Evolutionary conservation across 2,888 invertebrate species (phyloP).

Genomic region (Tryphoninae sp.): DNA sequence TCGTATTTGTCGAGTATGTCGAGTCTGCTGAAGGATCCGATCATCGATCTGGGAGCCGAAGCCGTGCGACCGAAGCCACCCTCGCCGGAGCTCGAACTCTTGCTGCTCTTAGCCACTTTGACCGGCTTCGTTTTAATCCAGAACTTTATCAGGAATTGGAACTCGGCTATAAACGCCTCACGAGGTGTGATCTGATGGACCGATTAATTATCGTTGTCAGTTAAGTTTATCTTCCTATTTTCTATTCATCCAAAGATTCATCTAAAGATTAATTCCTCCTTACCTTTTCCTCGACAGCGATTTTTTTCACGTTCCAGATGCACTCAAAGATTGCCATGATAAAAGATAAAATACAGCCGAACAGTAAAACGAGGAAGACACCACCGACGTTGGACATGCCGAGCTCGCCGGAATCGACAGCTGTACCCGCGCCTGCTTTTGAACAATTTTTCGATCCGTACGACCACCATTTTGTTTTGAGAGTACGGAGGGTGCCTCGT

Average conservation of each 20-base stretch:
- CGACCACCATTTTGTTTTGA: slow-evolving; percentile 97
- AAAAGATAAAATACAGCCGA: slow-evolving; percentile 88
- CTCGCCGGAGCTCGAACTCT: slow-evolving; percentile 68
- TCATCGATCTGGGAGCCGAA: slow-evolving; percentile 74
- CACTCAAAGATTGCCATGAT: slow-evolving; percentile 92
- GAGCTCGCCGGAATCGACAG: slow-evolving; percentile 84
- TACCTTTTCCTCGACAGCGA: slow-evolving; percentile 90
- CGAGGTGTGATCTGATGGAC: slow-evolving; percentile 85
- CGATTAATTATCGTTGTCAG: background rate
- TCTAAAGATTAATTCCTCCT: slow-evolving; percentile 60
- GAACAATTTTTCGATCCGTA: slow-evolving; percentile 84
- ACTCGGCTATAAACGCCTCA: slow-evolving; percentile 87
- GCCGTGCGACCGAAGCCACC: slow-evolving; percentile 71
- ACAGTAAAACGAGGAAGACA: slow-evolving; percentile 92
- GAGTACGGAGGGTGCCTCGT: slow-evolving; percentile 89
- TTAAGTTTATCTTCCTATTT: background rate
- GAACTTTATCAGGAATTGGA: slow-evolving; percentile 88
- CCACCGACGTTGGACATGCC: slow-evolving; percentile 95
- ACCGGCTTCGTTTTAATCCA: slow-evolving; percentile 89
- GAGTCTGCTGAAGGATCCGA: slow-evolving; percentile 76
- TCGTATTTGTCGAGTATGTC: slow-evolving; percentile 76
- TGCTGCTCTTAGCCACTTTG: slow-evolving; percentile 73
- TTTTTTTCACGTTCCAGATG: slow-evolving; percentile 90
- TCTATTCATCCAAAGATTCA: background rate
- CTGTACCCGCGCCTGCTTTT: slow-evolving; percentile 77